These are phyloP conservation scores for Drosophila acutilabella DNA, from an alignment of 2,888 invertebrate genomes.

Conservation along the genomic window DNA sequence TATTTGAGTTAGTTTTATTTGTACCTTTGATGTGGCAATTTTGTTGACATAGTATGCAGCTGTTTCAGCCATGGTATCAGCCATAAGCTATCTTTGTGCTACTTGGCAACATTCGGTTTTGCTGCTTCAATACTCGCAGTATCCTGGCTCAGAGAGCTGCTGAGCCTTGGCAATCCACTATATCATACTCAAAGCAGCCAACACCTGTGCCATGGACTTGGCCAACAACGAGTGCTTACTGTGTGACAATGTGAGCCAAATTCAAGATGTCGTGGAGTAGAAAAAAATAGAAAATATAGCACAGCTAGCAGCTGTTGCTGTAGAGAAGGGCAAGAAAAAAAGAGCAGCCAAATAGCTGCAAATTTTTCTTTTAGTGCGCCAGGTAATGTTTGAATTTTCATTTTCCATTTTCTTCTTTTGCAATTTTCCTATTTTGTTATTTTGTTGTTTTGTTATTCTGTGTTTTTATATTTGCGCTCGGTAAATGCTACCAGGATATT, in stretches of 20 bases:
- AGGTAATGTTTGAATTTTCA: slow-evolving; percentile 71
- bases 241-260: slow-evolving; percentile 69
- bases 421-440: slow-evolving; percentile 1
- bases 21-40: background rate
- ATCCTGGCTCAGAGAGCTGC: slow-evolving; percentile 27
- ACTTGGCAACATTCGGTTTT: slow-evolving; percentile 19
- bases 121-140: slow-evolving; percentile 12
- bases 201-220: slow-evolving; percentile 44
- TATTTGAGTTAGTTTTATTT: background rate
- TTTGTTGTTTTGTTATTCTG: background rate
- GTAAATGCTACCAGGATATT: slow-evolving; percentile 77
- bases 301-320: slow-evolving; percentile 54
- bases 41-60: background rate
- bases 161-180: slow-evolving; percentile 65
- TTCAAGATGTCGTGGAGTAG: slow-evolving; percentile 18
- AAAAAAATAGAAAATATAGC: slow-evolving; percentile 37
- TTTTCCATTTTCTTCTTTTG: slow-evolving; percentile 48
- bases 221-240: slow-evolving; percentile 31
- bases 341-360: slow-evolving; percentile 53
- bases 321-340: background rate
- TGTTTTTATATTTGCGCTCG: slow-evolving; percentile 56
- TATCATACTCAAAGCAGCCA: slow-evolving; percentile 68
- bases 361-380: slow-evolving; percentile 51
- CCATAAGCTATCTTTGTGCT: slow-evolving; percentile 3
- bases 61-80: slow-evolving; percentile 4